Base-by-base conservation (phyloP, 2,113 vertebrate species). In the Scortum barcoo region DNA sequence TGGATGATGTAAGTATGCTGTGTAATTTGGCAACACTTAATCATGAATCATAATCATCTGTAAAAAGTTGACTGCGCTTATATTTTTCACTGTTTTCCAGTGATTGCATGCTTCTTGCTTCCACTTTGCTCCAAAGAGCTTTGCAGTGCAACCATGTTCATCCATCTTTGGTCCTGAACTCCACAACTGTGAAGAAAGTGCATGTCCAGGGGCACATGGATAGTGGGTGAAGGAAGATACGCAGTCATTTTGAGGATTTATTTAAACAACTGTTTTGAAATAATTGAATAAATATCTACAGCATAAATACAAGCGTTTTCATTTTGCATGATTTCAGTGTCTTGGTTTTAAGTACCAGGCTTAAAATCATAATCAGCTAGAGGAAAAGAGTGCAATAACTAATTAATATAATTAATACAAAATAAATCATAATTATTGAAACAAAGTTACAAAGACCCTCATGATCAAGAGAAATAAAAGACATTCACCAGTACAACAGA, bases 111-210 rank as follows among this genome's bases (percentile, higher is more conserved):
- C 50, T 57, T 72, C 33, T 26, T 60, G 28, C 57, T 76, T 46
- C 12, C 19, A 22, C 36, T 66, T 38, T 13, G 19, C 30, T 46
- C 33, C 44, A 73, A n/a, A 56, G 30, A 57, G 58, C 28, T n/a
- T 10, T 57, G 30, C 7, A 11, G 30, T 8, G 24, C 30, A 38
- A 42, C 28, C 19, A 40, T 19, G 16, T 42, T n/a, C 71, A 48
- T 44, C 54, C 57, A 75, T 61, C 63, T 85, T 80, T 77, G 50
- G 40, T 51, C 62, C 24, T 2, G 2, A 53, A 63, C 63, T 73
- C 62, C 22, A 38, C 76, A 26, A n/a, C 42, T 53, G 60, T 24
- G 66, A 63, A 40, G 38, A 67, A 3, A 38, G 38, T 68, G 38
- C 44, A 60, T 33, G 33, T 30, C 24, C 42, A 17, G 7, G 24